Evolutionary conservation across 2,113 vertebrate genomes (phyloP), one percentile per base, ranked within the genome.

Genomic region (Clarias gariepinus): DNA sequence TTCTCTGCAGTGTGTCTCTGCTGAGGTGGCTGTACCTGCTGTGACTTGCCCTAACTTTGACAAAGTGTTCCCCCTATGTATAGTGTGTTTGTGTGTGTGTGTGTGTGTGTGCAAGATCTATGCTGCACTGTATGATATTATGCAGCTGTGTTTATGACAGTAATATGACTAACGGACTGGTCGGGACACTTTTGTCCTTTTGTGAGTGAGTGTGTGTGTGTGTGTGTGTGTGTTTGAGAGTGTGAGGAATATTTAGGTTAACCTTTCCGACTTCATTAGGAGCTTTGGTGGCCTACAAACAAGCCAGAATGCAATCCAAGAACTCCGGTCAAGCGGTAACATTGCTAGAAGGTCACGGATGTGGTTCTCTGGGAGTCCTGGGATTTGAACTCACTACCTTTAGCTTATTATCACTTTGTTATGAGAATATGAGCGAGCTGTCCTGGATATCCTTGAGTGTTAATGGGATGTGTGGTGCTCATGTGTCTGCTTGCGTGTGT

Each of bases 1-100:
- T 23, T 80, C 89, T 89, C 89, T 63, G 86, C 83, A 85, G 89
- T 90, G 89, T 87, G 86, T 89, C 89, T 90, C 88, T 92, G 94
- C 94, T 95, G 93, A 94, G 93, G 92, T 94, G 89, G 94, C 93
- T 93, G 88, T 95, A 95, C 93, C 94, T 93, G 90, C 92, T 88
- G 90, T 95, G 94, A 95, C 93, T 95, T 94, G 90, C 92, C 88
- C 90, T 95, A 94, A 95, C 94, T 95, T 94, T 95, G 95, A 95
- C 93, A 94, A 93, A 95, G 93, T 94, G 88, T 89, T 93, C 91
- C 91, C 91, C 87, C 90, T 82, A 81, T 85, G 83, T 86, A 63
- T 86, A n/a, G n/a, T n/a, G n/a, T n/a, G n/a, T n/a, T n/a, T n/a
- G n/a, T n/a, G 84, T 53, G 58, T 55, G 41, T 80, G 73, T 28